These are phyloP conservation scores for Chloroceryle aenea DNA, from an alignment of 2,113 vertebrate genomes.

Conservation along the genomic window DNA sequence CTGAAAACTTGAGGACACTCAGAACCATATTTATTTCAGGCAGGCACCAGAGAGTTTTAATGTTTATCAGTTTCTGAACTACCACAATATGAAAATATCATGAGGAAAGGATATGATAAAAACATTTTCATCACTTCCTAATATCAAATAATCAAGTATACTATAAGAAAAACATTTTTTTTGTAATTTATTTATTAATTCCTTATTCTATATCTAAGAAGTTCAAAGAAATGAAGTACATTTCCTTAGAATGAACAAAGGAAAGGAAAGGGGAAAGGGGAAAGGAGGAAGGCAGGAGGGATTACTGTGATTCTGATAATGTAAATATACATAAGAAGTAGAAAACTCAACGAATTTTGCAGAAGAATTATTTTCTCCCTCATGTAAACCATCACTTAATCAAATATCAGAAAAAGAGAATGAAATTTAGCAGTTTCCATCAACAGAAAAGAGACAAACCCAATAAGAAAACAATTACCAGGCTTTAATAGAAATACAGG, in stretches of 20 bases:
- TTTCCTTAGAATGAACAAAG: background rate
- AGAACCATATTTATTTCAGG: background rate
- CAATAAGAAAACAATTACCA: background rate
- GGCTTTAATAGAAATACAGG: background rate
- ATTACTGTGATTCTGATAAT: background rate
- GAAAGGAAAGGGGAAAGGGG: too few relatives aligned
- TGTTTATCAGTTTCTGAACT: background rate
- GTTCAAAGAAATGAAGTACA: background rate
- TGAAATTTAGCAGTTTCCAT: background rate
- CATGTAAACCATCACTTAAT: background rate
- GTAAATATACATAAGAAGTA: background rate
- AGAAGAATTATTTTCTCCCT: background rate
- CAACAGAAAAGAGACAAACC: background rate
- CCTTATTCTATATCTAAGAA: background rate
- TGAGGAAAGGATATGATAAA: background rate
- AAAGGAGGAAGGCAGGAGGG: background rate
- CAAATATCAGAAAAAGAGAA: background rate
- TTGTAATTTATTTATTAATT: background rate
- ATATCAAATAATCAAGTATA: background rate
- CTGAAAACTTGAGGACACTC: background rate
- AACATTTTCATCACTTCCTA: background rate
- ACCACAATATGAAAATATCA: background rate
- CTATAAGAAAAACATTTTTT: background rate
- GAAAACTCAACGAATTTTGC: background rate
- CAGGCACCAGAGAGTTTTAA: background rate